Base-by-base conservation (phyloP, 2,113 vertebrate genomes). In the Dendrocopos noguchii region DNA sequence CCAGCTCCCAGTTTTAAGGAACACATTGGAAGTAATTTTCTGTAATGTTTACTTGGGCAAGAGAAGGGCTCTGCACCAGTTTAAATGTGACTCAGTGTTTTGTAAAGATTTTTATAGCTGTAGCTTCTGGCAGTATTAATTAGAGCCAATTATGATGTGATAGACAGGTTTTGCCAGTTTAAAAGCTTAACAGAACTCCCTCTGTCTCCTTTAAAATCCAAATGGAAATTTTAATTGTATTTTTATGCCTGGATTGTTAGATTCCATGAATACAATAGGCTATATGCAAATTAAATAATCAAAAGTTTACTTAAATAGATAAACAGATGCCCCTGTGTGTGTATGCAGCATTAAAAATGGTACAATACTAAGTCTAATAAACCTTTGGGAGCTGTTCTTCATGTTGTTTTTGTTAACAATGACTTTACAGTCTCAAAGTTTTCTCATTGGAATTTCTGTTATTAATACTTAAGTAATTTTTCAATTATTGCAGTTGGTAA, bases 101-200 rank as follows among this genome's bases (percentile, higher is more conserved):
- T 63, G 50, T 95, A 84, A 94, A 79, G 95, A 79, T 80, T 95
- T 94, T 96, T 94, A 94, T 92, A 95, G 85, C 91, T 94, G 85
- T 84, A 73, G 64, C 55, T 96, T 85, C 94, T 96, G 91, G 87
- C 87, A 96, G 57, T 95, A 94, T 96, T 92, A 96, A 96, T 96
- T 96, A 94, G 80, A 95, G 66, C 15, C 34, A 95, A 95, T 95
- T 95, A 90, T 46, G 91, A 75, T 21, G 87, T 88, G 95, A 95
- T 88, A 95, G 91, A 86, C 91, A 94, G 82, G 73, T 96, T 96
- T 96, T 93, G 61, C 82, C 84, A 78, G 82, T 94, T 85, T 81
- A 76, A 95, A 95, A 95, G 46, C 39, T 88, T 95, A 95, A 88
- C 87, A 91, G 91, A 93, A 91, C 90, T 93, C 82, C 89, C 87